A percentile compares a stretch with the other conserved stretches of the same genome.
Evolutionary conservation across 2,113 vertebrate species (phyloP).

Genomic region (Casuarius casuarius): DNA sequence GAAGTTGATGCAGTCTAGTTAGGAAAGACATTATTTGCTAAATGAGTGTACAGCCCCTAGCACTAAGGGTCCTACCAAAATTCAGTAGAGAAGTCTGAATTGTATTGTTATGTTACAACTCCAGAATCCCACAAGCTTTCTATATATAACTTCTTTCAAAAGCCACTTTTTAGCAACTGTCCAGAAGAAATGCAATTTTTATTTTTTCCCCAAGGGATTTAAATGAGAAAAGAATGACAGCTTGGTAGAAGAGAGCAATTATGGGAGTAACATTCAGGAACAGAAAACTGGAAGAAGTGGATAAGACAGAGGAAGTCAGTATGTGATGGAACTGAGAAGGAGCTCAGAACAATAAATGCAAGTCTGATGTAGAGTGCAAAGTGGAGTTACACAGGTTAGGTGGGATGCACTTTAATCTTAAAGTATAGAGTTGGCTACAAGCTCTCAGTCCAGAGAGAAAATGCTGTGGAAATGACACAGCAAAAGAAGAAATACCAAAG

Average conservation of each 20-base stretch:
- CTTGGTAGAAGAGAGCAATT: not conserved
- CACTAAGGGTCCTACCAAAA: not conserved
- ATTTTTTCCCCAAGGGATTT: not conserved
- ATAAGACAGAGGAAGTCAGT: not conserved
- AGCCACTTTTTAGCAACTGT: not conserved
- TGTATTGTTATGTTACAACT: not conserved
- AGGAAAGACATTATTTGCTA: not conserved
- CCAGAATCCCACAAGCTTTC: not conserved
- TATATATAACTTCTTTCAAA: not conserved
- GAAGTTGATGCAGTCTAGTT: not conserved
- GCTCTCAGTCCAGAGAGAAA: not conserved
- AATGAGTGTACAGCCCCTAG: not conserved
- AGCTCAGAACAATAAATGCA: not conserved
- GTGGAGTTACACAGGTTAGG: rapidly evolving
- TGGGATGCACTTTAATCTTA: not conserved
- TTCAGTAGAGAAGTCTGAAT: not conserved
- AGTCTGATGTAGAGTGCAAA: not conserved
- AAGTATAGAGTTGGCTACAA: not conserved
- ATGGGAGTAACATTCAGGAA: not conserved
- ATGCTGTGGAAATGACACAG: not conserved
- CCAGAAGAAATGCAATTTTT: not conserved
- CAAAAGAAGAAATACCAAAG: no score
- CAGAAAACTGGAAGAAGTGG: not conserved
- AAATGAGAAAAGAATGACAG: not conserved
- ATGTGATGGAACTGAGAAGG: not conserved